A percentile compares a stretch with the other conserved stretches of the same genome.
Conservation (phyloP, 2,888 invertebrate genomes). For the Caenorhabditis sp. region DNA sequence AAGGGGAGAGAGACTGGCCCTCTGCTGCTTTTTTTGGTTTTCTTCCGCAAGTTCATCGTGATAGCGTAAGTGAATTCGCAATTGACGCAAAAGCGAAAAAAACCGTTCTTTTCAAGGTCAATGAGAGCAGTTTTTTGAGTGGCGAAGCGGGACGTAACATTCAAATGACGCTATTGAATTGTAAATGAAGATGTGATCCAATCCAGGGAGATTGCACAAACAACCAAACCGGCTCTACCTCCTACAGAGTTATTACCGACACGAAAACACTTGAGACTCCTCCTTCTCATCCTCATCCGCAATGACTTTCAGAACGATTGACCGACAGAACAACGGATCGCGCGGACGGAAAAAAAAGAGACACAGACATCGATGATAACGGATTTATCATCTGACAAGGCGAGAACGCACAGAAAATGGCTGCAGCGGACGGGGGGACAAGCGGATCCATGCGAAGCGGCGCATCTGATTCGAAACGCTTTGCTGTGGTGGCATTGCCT, state of each 20-base stretch:
- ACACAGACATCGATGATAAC: constrained; percentile 13
- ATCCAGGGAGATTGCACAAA: neutral
- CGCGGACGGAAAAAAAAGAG: neutral
- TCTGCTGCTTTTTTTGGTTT: constrained; percentile 19
- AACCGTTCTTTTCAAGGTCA: too few species aligned
- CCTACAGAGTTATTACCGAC: constrained; percentile 14
- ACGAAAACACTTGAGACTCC: constrained; percentile 30
- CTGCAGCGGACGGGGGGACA: constrained; percentile 30
- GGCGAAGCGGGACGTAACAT: too few species aligned
- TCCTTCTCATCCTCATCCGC: too few species aligned
- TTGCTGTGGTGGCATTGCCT: constrained; percentile 32
- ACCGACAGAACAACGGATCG: constrained; percentile 1
- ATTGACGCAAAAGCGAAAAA: neutral
- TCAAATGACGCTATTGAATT: constrained; percentile 21
- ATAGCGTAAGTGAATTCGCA: constrained; percentile 1
- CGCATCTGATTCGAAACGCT: constrained; percentile 48
- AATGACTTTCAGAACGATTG: constrained; percentile 5
- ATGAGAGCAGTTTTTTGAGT: neutral
- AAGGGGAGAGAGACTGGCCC: too few species aligned
- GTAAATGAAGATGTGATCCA: constrained; percentile 8
- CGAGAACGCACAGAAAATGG: constrained; percentile 38
- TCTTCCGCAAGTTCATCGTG: constrained; percentile 31
- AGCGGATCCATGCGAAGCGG: constrained; percentile 19
- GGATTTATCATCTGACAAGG: constrained; percentile 7
- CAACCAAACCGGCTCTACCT: constrained; percentile 40